Evolutionary conservation across 1,140 invertebrate genomes (phyloP).

Genomic region (Drosophila tristis): DNA sequence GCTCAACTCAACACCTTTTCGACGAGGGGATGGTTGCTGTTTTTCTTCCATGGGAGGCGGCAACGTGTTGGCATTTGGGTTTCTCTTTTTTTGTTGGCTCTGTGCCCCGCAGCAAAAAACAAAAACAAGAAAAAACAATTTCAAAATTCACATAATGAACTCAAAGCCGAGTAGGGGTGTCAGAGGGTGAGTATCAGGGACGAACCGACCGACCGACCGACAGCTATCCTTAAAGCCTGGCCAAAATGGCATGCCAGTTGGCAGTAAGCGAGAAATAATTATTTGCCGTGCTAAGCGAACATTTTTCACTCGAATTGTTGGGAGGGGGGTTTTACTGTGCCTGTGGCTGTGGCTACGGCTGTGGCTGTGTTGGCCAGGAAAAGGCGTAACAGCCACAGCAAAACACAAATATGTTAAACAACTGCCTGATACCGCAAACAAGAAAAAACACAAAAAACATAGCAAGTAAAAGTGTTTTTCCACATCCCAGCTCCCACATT

Average conservation of each 20-base stretch:
- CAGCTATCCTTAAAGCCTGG: conserved; percentile 57
- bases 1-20: conserved; percentile 71
- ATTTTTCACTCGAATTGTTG: conserved; percentile 69
- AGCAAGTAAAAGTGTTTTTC: conserved; percentile 73
- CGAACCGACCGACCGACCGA: conserved; percentile 26
- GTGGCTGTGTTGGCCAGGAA: conserved; percentile 11
- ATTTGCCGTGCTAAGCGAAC: conserved; percentile 79
- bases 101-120: conserved; percentile 56
- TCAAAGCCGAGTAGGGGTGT: conserved; percentile 17
- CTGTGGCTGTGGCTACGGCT: too few relatives aligned
- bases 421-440: conserved; percentile 33
- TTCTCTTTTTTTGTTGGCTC: conserved; percentile 13
- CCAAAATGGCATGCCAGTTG: conserved; percentile 76
- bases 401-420: conserved; percentile 75
- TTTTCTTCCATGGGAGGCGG: neutral
- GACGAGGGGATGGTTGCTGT: conserved; percentile 9
- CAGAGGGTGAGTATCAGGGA: conserved; percentile 1
- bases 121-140: conserved; percentile 55
- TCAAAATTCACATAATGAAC: conserved; percentile 76
- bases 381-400: conserved; percentile 57
- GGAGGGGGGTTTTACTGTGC: too few relatives aligned
- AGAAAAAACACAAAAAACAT: conserved; percentile 24
- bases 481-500: too few relatives aligned
- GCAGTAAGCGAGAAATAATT: conserved; percentile 80
- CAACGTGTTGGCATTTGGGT: conserved; percentile 71